Evolutionary conservation across 2,113 vertebrate species (phyloP), one percentile per base, ranked within the genome.

Genomic region (Oncorhynchus clarkii): DNA sequence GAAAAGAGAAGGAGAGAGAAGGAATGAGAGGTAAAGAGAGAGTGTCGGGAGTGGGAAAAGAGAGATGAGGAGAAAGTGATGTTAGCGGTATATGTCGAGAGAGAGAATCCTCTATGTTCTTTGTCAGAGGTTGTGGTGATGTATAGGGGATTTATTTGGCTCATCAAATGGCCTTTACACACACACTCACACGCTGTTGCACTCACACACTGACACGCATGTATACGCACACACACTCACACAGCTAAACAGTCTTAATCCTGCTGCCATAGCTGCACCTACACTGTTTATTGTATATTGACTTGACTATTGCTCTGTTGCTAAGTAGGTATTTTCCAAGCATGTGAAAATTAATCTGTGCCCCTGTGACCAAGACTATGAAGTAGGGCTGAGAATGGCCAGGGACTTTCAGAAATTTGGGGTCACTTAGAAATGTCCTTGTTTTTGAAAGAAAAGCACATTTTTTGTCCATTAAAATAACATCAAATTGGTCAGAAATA

Each of bases 141-240:
- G 89, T 86, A 91, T 86, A 79, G 78, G 76, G 82, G 78, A 88
- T 88, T 79, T 84, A 64, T 87, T 88, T 73, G 79, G 79, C 77
- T 84, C 71, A 81, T 71, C 77, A 76, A 45, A 45, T 54, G 77
- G 76, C 84, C 75, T 85, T 85, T 84, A 78, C 73, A 39, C 39
- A 39, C 34, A 39, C 7, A 39, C 5, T 74, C 39, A 16, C 34
- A 8, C 12, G 13, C 49, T 51, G 49, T 16, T 68, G 57, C 69
- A 24, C 51, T 18, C 57, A 48, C 34, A 39, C 34, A 39, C 7
- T 39, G 34, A 39, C 34, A 39, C 0, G 34, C 7, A 39, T 39
- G 34, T 39, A 39, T 39, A 39, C 6, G 34, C 34, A 34, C 34
- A 34, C 34, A 34, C 34, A 7, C 34, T 39, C 29, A 6, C 49